Conservation (phyloP, 2,888 invertebrate genomes). For the Tetheella fluctuosa region DNA sequence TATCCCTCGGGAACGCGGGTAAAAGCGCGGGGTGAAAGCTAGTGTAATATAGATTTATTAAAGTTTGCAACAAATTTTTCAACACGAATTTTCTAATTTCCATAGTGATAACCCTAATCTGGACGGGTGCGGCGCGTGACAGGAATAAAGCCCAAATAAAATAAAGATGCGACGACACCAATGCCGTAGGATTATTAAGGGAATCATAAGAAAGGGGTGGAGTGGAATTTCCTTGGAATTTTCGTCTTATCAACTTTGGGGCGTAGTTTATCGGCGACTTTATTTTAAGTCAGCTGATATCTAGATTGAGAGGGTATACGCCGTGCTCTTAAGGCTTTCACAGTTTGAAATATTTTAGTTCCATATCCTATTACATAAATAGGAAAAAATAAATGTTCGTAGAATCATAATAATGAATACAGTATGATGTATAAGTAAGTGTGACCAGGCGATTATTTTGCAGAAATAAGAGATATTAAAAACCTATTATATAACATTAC, state of each 20-base stretch:
- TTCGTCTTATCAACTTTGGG: constrained; percentile 9
- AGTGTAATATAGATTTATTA: too few species aligned
- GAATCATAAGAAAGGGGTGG: constrained; percentile 14
- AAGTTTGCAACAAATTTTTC: too few species aligned
- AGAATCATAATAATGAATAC: too few species aligned
- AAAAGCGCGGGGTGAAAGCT: too few species aligned
- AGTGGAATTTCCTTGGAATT: constrained; percentile 8
- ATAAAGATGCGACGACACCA: constrained; percentile 11
- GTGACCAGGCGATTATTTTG: too few species aligned
- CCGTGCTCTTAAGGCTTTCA: background rate
- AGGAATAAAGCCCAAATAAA: constrained; percentile 1
- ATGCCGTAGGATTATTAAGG: constrained; percentile 11
- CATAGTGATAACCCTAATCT: background rate
- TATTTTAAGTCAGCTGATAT: constrained; percentile 8
- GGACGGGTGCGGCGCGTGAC: constrained; percentile 2
- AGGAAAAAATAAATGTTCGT: too few species aligned
- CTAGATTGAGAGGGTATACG: background rate
- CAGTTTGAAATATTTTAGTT: background rate
- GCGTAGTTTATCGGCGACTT: constrained; percentile 10
- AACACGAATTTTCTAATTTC: background rate
- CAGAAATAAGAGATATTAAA: too few species aligned
- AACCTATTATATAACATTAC: too few species aligned
- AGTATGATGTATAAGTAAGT: too few species aligned
- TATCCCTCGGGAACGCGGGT: too few species aligned
- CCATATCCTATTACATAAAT: background rate